phyloP scores from a whole-genome alignment of 2,113 vertebrate species.

The Candoia aspera region DNA sequence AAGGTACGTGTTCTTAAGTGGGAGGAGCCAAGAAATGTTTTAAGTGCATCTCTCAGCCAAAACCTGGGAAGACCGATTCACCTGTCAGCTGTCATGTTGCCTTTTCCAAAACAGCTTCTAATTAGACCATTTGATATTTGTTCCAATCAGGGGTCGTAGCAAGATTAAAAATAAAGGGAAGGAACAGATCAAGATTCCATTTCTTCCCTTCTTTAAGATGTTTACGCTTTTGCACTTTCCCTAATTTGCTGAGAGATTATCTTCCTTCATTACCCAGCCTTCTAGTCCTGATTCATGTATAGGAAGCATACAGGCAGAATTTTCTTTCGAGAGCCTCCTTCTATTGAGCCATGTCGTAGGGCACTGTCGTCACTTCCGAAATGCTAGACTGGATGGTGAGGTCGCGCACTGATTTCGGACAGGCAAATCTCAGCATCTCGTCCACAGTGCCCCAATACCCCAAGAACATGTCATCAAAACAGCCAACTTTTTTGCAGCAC shows the following conservation, averaged over 20 bases:
- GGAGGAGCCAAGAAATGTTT: background rate
- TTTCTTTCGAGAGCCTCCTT: background rate
- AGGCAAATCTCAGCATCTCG: too few species aligned
- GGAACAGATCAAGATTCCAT: background rate
- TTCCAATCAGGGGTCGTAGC: background rate
- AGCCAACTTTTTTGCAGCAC: too few species aligned
- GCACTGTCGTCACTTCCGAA: background rate
- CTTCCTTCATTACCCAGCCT: background rate
- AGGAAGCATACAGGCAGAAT: background rate
- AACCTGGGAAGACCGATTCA: background rate
- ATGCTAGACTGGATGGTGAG: background rate
- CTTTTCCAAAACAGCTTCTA: background rate
- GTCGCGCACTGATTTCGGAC: too few species aligned
- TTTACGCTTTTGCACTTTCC: background rate
- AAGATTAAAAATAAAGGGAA: background rate
- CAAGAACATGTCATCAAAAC: too few species aligned
- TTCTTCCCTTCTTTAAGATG: background rate
- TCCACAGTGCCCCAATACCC: too few species aligned
- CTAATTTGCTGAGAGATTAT: background rate
- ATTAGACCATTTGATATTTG: background rate
- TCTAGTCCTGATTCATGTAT: background rate
- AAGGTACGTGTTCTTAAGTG: background rate
- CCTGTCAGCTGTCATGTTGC: too few species aligned
- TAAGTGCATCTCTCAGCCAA: background rate
- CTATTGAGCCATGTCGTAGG: background rate